A percentile compares a stretch with the other conserved stretches of the same genome.
phyloP scores from a whole-genome alignment of 2,888 invertebrate genomes.

The Cheilosia scutellata region DNA sequence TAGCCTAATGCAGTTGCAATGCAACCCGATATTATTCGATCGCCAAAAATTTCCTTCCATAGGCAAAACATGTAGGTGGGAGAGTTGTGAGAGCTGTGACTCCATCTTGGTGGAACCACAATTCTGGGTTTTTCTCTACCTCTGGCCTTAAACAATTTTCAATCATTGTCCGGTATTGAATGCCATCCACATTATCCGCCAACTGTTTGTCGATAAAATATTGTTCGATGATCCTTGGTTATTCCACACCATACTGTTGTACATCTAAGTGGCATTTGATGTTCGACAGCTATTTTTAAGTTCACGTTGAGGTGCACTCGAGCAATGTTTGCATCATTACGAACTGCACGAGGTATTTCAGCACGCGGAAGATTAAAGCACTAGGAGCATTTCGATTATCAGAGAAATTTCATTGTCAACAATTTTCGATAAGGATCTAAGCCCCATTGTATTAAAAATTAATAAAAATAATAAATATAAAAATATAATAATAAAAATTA shows the following conservation, averaged over 20 bases:
- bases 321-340: too few relatives aligned
- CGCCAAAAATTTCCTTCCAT: not conserved
- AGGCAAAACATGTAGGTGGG: too few relatives aligned
- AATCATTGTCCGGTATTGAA: constrained; percentile 8
- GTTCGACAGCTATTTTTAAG: not conserved
- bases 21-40: not conserved
- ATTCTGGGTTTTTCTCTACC: constrained; percentile 1
- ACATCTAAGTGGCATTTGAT: not conserved
- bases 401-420: too few relatives aligned
- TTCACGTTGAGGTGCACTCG: too few relatives aligned
- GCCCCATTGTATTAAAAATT: too few relatives aligned
- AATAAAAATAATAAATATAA: too few relatives aligned
- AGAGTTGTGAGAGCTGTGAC: not conserved
- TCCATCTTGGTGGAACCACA: constrained; percentile 1
- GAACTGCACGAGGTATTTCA: too few relatives aligned
- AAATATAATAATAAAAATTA: too few relatives aligned
- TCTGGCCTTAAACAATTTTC: constrained; percentile 3
- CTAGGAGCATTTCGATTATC: too few relatives aligned
- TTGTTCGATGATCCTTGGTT: not conserved
- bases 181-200: not conserved
- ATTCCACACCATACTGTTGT: not conserved
- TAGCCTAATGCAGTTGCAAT: too few relatives aligned
- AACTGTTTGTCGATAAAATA: not conserved
- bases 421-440: too few relatives aligned
- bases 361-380: too few relatives aligned